phyloP scores from a whole-genome alignment of 2,113 vertebrate species.

The Otolemur garnettii region DNA sequence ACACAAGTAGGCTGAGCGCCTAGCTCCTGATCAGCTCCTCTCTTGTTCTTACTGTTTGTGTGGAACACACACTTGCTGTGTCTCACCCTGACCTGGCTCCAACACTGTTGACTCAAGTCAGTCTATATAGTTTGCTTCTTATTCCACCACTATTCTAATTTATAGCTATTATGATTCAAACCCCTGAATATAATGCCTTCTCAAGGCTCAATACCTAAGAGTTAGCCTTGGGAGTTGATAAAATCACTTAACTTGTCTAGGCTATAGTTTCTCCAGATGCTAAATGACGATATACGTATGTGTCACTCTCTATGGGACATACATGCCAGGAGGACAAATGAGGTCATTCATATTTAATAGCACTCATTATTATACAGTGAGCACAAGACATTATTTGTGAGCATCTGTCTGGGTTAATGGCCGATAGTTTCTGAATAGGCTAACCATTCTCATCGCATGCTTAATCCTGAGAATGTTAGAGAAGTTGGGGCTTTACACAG shows the following conservation, averaged over 20 bases:
- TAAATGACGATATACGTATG: conserved; percentile 73
- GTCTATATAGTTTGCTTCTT: conserved; percentile 20
- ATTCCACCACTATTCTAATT: neutral
- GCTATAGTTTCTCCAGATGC: conserved; percentile 66
- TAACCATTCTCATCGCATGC: conserved; percentile 64
- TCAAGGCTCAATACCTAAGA: conserved; percentile 45
- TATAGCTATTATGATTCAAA: neutral
- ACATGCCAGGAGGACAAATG: conserved; percentile 78
- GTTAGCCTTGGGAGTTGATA: conserved; percentile 51
- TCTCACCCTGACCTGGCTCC: neutral
- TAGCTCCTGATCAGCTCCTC: neutral
- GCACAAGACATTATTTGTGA: conserved; percentile 71
- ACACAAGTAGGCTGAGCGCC: neutral
- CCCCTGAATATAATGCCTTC: conserved; percentile 31
- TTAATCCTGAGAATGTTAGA: conserved; percentile 56
- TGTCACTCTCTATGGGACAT: conserved; percentile 77
- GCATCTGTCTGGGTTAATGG: conserved; percentile 77
- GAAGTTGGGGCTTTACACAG: conserved; percentile 36
- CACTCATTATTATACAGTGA: conserved; percentile 71
- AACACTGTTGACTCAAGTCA: neutral
- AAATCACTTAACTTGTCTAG: conserved; percentile 75
- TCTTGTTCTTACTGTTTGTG: neutral
- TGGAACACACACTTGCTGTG: neutral
- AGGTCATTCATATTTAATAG: conserved; percentile 79
- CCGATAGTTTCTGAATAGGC: conserved; percentile 49